A percentile compares a stretch with the other conserved stretches of the same genome.
Evolutionary conservation across 2,113 vertebrate genomes (phyloP).

Genomic region (Physeter macrocephalus): DNA sequence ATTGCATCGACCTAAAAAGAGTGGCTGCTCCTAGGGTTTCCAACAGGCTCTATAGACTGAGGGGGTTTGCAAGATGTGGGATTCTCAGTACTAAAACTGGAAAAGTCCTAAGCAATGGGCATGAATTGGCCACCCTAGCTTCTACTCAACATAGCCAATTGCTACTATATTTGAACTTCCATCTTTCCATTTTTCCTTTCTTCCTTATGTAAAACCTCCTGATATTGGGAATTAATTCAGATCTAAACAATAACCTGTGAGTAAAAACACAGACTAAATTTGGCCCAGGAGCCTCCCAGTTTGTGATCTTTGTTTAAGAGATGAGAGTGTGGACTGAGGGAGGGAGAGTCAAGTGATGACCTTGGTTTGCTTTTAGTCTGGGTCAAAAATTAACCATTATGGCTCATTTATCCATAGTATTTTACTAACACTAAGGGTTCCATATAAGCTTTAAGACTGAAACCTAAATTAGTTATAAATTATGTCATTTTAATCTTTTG

Average conservation of each 20-base stretch:
- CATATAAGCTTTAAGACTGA: neutral
- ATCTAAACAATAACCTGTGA: neutral
- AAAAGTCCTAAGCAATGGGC: neutral
- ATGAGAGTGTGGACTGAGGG: neutral
- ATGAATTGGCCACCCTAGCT: neutral
- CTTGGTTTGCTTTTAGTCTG: neutral
- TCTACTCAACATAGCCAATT: neutral
- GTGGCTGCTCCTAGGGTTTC: neutral
- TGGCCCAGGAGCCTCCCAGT: neutral
- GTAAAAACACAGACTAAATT: neutral
- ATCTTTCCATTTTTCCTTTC: neutral
- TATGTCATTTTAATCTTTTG: neutral
- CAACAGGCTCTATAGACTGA: neutral
- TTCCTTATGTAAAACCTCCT: neutral
- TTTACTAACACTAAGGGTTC: neutral
- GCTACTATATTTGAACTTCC: neutral
- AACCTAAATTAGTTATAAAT: neutral
- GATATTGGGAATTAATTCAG: neutral
- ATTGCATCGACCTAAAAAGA: neutral
- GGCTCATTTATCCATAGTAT: neutral
- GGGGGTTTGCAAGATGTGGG: neutral
- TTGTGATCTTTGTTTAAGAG: neutral
- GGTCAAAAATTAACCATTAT: neutral
- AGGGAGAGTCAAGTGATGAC: neutral
- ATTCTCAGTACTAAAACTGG: neutral